Conservation (phyloP, 2,888 invertebrate genomes). For the Poecilobothrus nobilitatus region DNA sequence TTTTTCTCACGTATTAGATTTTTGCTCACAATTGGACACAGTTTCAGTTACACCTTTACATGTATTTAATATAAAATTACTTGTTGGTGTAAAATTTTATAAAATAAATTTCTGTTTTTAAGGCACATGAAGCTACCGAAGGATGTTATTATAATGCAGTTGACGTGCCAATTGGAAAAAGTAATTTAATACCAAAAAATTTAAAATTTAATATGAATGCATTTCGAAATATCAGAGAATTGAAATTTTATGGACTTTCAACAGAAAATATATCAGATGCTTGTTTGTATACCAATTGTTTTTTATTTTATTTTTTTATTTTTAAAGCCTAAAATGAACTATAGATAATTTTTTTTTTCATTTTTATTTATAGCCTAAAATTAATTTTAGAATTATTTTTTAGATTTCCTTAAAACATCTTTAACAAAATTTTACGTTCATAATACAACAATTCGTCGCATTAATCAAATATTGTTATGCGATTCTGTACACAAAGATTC, state of each 20-base stretch:
- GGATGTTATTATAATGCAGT: slow-evolving; percentile 37
- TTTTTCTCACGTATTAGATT: slow-evolving; percentile 85
- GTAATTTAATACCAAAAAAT: slow-evolving; percentile 75
- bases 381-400: no score
- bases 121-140: slow-evolving; percentile 15
- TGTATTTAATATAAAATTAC: slow-evolving; percentile 20
- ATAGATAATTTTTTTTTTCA: not conserved
- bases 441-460: slow-evolving; percentile 40
- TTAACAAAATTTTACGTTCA: slow-evolving; percentile 45
- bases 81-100: not conserved
- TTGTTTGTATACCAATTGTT: slow-evolving; percentile 20
- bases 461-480: slow-evolving; percentile 74
- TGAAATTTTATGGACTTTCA: slow-evolving; percentile 62
- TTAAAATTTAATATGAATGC: slow-evolving; percentile 72
- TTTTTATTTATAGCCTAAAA: not conserved
- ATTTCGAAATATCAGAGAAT: slow-evolving; percentile 67
- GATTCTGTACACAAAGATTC: slow-evolving; percentile 68
- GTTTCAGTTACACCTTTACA: slow-evolving; percentile 40
- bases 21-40: slow-evolving; percentile 65
- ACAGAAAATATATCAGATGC: slow-evolving; percentile 59
- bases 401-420: slow-evolving; percentile 36
- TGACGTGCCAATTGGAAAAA: slow-evolving; percentile 58
- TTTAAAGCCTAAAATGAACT: not conserved
- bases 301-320: not conserved
- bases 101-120: not conserved